phyloP scores from a whole-genome alignment of 1,140 invertebrate genomes.

The Zaprionus davidi region DNA sequence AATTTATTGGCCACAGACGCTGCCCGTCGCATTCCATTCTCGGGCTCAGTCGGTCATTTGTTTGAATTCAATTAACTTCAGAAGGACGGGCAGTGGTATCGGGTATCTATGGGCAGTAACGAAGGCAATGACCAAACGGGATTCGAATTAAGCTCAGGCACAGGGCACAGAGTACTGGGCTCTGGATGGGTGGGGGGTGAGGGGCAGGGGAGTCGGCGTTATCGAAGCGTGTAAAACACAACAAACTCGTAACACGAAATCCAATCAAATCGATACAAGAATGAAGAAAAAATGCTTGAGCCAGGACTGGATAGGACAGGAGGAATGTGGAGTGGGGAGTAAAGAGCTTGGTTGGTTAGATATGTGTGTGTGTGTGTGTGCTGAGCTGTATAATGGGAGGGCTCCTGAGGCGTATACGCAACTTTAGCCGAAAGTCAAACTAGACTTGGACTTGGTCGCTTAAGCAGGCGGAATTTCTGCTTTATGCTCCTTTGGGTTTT shows the following conservation, averaged over 20 bases:
- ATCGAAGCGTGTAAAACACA: slow-evolving; percentile 73
- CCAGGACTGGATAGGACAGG: neutral
- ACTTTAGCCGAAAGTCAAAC: slow-evolving; percentile 30
- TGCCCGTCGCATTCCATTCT: slow-evolving; percentile 16
- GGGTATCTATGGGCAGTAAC: neutral
- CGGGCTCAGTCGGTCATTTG: slow-evolving; percentile 28
- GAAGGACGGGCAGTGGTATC: neutral
- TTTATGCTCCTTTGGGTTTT: slow-evolving; percentile 34
- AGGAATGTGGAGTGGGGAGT: neutral
- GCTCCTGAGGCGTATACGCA: slow-evolving; percentile 34
- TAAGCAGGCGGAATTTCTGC: slow-evolving; percentile 36
- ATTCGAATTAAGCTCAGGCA: slow-evolving; percentile 29
- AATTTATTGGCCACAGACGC: slow-evolving; percentile 34
- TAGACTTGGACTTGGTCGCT: slow-evolving; percentile 26
- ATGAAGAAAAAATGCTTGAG: slow-evolving; percentile 16
- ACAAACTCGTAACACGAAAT: slow-evolving; percentile 68
- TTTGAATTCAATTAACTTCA: slow-evolving; percentile 72
- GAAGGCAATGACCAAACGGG: slow-evolving; percentile 19
- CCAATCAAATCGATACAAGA: slow-evolving; percentile 81
- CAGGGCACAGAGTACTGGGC: neutral
- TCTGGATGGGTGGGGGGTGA: neutral
- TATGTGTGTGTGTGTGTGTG: neutral
- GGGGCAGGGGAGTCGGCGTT: slow-evolving; percentile 37
- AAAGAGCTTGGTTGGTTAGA: neutral
- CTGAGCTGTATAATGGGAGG: slow-evolving; percentile 1